A percentile compares a stretch with the other conserved stretches of the same genome.
Evolutionary conservation across 1,140 invertebrate species (phyloP).

Genomic region (Neodiprion fabricii): DNA sequence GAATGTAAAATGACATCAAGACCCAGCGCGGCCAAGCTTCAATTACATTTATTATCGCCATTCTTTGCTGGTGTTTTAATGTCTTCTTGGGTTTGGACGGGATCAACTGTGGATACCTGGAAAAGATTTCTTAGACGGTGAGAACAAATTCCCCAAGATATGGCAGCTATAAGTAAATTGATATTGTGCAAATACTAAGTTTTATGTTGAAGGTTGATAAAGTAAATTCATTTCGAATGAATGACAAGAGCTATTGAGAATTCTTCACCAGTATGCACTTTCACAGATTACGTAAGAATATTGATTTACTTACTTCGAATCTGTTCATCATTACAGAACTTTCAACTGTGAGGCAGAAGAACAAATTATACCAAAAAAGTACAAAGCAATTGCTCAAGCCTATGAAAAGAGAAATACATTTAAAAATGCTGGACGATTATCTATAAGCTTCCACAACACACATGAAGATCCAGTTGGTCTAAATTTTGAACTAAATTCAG

Average conservation of each 20-base stretch:
- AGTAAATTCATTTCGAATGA: too few species aligned
- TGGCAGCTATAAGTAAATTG: too few species aligned
- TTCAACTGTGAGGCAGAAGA: constrained; percentile 73
- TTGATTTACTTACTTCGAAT: neutral
- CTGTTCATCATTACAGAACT: constrained; percentile 35
- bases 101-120: constrained; percentile 83
- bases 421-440: constrained; percentile 81
- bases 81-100: constrained; percentile 93
- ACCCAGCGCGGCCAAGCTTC: constrained; percentile 82
- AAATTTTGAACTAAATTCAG: constrained; percentile 84
- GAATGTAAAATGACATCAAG: constrained; percentile 71
- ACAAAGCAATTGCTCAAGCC: constrained; percentile 89
- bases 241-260: neutral
- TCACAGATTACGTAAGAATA: constrained; percentile 15
- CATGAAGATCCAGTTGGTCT: constrained; percentile 90
- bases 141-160: constrained; percentile 23
- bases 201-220: too few species aligned
- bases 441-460: constrained; percentile 83
- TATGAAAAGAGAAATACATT: constrained; percentile 88
- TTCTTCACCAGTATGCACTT: constrained; percentile 13
- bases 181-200: too few species aligned
- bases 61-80: constrained; percentile 87
- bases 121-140: constrained; percentile 82
- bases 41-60: constrained; percentile 80
- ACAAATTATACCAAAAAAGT: constrained; percentile 80